A percentile compares a stretch with the other conserved stretches of the same genome.
Conservation (phyloP, 2,113 vertebrate genomes). For the Platysternon megacephalum region DNA sequence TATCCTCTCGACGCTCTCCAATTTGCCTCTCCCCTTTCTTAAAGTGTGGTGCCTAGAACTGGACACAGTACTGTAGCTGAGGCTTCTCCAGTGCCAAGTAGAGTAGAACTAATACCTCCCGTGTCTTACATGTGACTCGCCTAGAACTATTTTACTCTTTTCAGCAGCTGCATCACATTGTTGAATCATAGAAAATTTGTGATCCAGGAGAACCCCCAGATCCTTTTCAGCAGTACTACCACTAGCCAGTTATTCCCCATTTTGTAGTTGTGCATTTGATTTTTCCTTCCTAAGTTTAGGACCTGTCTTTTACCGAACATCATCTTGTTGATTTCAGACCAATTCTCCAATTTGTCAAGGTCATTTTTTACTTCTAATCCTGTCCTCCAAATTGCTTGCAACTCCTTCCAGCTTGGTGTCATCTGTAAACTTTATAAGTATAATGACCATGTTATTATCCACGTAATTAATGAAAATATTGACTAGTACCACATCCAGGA, state of each 20-base stretch:
- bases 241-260: neutral
- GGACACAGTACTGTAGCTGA: neutral
- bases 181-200: neutral
- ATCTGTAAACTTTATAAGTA: neutral
- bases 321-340: neutral
- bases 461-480: neutral
- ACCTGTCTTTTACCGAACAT: neutral
- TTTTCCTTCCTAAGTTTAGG: neutral
- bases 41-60: neutral
- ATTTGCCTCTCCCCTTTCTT: neutral
- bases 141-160: neutral
- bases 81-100: neutral
- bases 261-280: too few relatives aligned
- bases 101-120: neutral
- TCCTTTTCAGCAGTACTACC: neutral
- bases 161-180: too few relatives aligned
- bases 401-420: neutral
- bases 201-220: neutral
- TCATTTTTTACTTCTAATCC: neutral
- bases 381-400: neutral
- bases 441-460: neutral
- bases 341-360: neutral
- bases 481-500: neutral
- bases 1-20: neutral
- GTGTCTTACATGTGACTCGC: neutral